Base-by-base conservation (phyloP, 92 coral and sea anemone genomes). In the Epizoanthus illoricatus region DNA sequence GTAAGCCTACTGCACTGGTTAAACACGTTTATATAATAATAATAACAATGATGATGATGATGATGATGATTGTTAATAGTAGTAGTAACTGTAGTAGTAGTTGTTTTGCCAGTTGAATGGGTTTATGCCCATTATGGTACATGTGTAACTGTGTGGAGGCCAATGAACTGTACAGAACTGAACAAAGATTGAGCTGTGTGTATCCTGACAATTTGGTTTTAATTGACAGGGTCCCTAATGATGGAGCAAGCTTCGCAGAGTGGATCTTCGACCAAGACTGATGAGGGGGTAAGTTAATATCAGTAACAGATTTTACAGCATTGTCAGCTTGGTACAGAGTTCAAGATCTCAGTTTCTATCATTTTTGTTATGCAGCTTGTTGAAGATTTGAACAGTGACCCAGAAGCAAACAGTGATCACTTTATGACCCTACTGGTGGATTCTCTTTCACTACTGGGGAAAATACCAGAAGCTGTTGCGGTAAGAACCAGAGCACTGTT, bases 401-500 rank as follows among this genome's bases (percentile, higher is more conserved):
- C 99, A 64, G 99, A 96, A 82, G 86, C 84, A 6, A 95, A 96
- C 87, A 93, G 97, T 76, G 94, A 92, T 69, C 93, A 91, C 75
- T 96, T 96, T 59, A 96, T 96, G 99, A 91, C 90, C 57, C 86
- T 96, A 52, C 79, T 96, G 75, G 90, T 96, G 47, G 98, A 96
- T 55, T 93, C 98, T 21, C 83, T 96, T 41, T 91, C 99, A 20
- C 89, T 96, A 55, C 87, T 96, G 24, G 99, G 96, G 16, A 96
- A 94, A 89, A 86, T 96, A 49, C 99, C 99, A 5, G 99, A 96
- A 81, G 92, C 99, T 9, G 90, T 94, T 64, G 99, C 93, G 94
- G 99, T 96, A 88, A 73, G 39, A 52, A 6, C 56, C 11, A 16
- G 56, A 52, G 15, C 15, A 52, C 12, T 52, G 13, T 9, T 9